Conservation (phyloP, 2,113 vertebrate species). For the Cavia aperea region DNA sequence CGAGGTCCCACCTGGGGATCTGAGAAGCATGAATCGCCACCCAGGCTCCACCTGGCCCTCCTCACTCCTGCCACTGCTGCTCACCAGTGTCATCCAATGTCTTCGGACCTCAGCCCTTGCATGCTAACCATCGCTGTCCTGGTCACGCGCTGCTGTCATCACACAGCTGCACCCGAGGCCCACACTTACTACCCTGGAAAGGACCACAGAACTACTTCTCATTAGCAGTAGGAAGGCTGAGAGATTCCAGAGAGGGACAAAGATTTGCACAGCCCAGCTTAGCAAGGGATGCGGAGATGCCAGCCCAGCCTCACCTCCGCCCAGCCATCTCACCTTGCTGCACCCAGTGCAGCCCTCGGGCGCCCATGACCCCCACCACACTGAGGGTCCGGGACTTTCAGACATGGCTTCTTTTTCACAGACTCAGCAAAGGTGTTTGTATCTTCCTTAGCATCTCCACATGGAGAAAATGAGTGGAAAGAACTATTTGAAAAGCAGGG, state of each 20-base stretch:
- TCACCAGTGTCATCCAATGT: not conserved
- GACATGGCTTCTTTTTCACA: not conserved
- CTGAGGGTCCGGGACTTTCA: no score
- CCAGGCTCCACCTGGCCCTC: fast-evolving
- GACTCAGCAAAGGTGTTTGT: fast-evolving
- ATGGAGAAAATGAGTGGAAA: not conserved
- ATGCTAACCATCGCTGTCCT: fast-evolving
- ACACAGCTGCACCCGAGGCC: not conserved
- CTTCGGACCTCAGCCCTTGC: not conserved
- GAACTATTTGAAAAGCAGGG: not conserved
- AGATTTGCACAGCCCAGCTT: not conserved
- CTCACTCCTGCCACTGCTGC: no score
- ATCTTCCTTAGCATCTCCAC: not conserved
- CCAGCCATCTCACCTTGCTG: fast-evolving
- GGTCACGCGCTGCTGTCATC: fast-evolving
- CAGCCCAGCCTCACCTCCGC: fast-evolving
- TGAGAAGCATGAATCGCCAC: not conserved
- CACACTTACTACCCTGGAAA: fast-evolving
- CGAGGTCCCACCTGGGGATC: not conserved
- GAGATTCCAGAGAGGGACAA: not conserved
- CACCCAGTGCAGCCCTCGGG: not conserved
- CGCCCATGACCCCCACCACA: fast-evolving
- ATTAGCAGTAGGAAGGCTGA: not conserved
- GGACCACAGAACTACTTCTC: no score
- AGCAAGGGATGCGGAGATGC: fast-evolving